Evolutionary conservation across 2,888 invertebrate genomes (phyloP).

Genomic region (Tromatobia lineatoria): DNA sequence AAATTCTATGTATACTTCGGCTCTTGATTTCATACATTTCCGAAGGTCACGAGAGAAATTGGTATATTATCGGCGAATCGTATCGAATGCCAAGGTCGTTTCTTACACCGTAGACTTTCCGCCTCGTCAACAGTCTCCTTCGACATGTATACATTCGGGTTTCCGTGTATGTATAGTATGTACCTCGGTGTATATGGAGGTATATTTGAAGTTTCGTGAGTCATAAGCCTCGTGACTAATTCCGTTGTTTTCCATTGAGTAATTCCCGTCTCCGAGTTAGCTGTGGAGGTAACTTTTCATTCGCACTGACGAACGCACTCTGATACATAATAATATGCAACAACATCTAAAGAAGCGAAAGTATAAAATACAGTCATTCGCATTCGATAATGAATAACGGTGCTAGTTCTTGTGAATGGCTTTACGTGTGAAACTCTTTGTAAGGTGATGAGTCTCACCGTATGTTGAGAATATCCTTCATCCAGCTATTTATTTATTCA

Average conservation of each 20-base stretch:
- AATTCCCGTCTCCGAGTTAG: constrained; percentile 65
- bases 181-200: background rate
- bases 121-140: background rate
- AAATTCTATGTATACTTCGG: background rate
- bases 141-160: constrained; percentile 3
- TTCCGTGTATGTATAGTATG: background rate
- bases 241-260: constrained; percentile 74
- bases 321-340: constrained; percentile 6
- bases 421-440: constrained; percentile 19
- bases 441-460: background rate
- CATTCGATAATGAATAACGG: constrained; percentile 51
- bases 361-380: background rate
- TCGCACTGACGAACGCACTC: background rate
- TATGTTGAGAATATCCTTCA: constrained; percentile 9
- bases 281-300: constrained; percentile 26
- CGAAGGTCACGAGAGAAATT: constrained; percentile 15
- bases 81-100: constrained; percentile 28
- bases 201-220: constrained; percentile 72
- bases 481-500: constrained; percentile 22
- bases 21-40: background rate
- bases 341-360: constrained; percentile 27
- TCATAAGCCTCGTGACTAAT: constrained; percentile 73
- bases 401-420: constrained; percentile 14
- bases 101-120: constrained; percentile 5
- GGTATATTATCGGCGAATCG: constrained; percentile 10